Base-by-base conservation (phyloP, 2,888 invertebrate species). In the Hedychridium roseum region DNA sequence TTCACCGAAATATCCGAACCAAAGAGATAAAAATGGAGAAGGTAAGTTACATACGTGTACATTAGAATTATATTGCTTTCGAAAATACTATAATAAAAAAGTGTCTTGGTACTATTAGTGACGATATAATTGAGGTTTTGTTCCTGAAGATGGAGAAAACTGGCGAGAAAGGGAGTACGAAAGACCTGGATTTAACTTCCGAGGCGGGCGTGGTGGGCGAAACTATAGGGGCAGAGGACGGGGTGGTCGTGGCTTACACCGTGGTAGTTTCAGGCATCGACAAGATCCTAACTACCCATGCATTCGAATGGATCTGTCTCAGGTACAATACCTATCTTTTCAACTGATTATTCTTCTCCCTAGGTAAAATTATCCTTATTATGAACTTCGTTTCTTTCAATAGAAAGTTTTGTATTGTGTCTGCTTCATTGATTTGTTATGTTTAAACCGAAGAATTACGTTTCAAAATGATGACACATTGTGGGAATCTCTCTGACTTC, bases 261-360 rank as follows among this genome's bases (percentile, higher is more conserved):
- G 82, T 39, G 81, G 81, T 20, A 76, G 76, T 20, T 80, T 77
- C 52, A 79, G 81, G 57, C 79, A 75, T 39, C 79, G 79, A 55
- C 81, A 73, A 43, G 82, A 83, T 53, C 71, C 71, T 2, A 83
- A 84, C 34, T 83, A 81, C 70, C 59, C 78, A n/a, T n/a, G n/a
- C n/a, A n/a, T n/a, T n/a, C n/a, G n/a, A n/a, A 60, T 78, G 3
- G 82, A 83, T 54, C 82, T 78, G 65, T 63, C 77, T 27, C 81
- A 80, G 74, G 81, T 81, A 65, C n/a, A n/a, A n/a, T n/a, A n/a
- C n/a, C n/a, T n/a, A n/a, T n/a, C n/a, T n/a, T n/a, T n/a, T n/a
- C n/a, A n/a, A n/a, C n/a, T n/a, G n/a, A n/a, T n/a, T n/a, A n/a
- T n/a, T n/a, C n/a, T n/a, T n/a, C n/a, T n/a, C n/a, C n/a, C n/a